These are phyloP conservation scores for Tetraneura akinire DNA, from an alignment of 1,140 invertebrate species.

Conservation along the genomic window DNA sequence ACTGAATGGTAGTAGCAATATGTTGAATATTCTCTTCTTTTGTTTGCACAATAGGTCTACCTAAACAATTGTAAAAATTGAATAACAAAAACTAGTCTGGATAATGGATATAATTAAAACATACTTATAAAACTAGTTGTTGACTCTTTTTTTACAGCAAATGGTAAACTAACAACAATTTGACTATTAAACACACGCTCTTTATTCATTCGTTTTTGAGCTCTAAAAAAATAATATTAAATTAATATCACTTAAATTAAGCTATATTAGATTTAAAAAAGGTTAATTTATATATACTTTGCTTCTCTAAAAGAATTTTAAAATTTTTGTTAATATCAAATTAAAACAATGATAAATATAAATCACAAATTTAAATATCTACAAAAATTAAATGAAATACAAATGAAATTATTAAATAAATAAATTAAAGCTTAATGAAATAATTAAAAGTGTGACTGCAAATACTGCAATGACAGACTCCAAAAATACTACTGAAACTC, in stretches of 20 bases:
- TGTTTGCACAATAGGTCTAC: slow-evolving; percentile 35
- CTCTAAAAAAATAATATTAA: slow-evolving; percentile 62
- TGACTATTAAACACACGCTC: slow-evolving; percentile 74
- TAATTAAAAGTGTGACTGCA: slow-evolving; percentile 43
- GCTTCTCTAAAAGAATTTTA: background rate
- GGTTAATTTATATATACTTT: background rate
- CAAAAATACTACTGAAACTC: slow-evolving; percentile 42
- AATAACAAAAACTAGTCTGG: background rate
- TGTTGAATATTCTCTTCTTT: slow-evolving; percentile 47
- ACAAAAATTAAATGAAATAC: slow-evolving; percentile 41
- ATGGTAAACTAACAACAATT: slow-evolving; percentile 52
- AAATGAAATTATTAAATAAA: slow-evolving; percentile 38
- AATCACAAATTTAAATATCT: slow-evolving; percentile 49
- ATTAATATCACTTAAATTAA: slow-evolving; percentile 21
- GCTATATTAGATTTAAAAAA: background rate
- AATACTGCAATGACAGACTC: slow-evolving; percentile 27
- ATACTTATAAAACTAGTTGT: slow-evolving; percentile 35
- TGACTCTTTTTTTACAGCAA: slow-evolving; percentile 51
- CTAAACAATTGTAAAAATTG: background rate
- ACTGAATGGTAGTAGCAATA: slow-evolving; percentile 44
- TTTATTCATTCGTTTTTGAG: slow-evolving; percentile 81
- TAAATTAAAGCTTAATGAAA: slow-evolving; percentile 33
- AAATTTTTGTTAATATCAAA: background rate
- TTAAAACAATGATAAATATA: slow-evolving; percentile 29
- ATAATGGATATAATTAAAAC: background rate